Conservation (phyloP, 2,888 invertebrate species). For the Microctonus aethiopoides region DNA sequence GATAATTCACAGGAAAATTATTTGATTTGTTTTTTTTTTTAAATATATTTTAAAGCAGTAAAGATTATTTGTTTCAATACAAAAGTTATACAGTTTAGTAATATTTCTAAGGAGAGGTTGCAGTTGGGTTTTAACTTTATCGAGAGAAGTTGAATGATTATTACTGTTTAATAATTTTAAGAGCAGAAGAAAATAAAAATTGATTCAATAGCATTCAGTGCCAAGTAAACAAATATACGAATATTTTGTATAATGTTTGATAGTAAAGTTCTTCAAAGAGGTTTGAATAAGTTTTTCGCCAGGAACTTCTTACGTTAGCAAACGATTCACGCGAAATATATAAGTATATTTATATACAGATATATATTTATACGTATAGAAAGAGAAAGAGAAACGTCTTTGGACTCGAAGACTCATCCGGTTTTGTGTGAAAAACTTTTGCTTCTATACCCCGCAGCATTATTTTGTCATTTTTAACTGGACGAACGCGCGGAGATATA, state of each 20-base stretch:
- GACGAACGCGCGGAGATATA: slow-evolving; percentile 23
- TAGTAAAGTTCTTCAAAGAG: slow-evolving; percentile 1
- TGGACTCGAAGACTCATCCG: no score
- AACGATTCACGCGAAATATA: slow-evolving; percentile 3
- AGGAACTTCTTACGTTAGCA: slow-evolving; percentile 23
- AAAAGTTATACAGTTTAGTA: no score
- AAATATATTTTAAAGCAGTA: no score
- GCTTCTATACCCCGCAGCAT: slow-evolving; percentile 31
- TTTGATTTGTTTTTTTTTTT: no score
- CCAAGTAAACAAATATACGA: neutral
- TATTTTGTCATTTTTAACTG: slow-evolving; percentile 46
- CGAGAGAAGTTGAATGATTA: no score
- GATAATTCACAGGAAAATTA: no score
- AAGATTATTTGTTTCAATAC: no score
- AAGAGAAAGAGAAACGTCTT: no score
- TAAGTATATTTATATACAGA: neutral
- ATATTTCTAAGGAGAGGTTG: no score
- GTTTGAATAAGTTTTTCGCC: neutral
- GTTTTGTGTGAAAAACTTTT: slow-evolving; percentile 37
- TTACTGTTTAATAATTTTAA: no score
- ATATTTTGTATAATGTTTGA: neutral
- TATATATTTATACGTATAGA: neutral
- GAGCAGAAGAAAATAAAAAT: neutral
- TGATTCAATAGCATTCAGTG: neutral
- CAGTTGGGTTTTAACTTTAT: no score